Base-by-base conservation (phyloP, 1,140 invertebrate genomes). In the Diorhabda carinulata region DNA sequence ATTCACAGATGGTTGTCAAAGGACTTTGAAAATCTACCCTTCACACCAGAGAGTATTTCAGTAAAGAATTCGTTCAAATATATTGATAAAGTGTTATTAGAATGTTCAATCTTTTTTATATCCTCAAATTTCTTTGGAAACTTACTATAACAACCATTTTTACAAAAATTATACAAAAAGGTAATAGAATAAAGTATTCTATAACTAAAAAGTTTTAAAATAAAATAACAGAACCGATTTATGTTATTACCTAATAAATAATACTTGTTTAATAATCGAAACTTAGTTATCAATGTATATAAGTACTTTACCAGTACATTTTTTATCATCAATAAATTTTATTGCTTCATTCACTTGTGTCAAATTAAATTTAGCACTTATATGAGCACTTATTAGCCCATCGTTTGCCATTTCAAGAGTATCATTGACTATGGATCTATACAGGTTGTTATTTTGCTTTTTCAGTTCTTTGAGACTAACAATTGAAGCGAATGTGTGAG, bases 261-360 rank as follows among this genome's bases (percentile, higher is more conserved):
- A 63, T 44, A 25, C n/a, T 52, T 63, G n/a, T 44, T 5, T n/a
- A 56, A 66, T 57, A 57, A 57, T 42, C 40, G 5, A 5, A 64
- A 10, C 40, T 52, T 64, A 70, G 8, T 73, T 60, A 61, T 74
- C 73, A 40, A 81, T 72, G 69, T 79, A 70, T 64, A 86, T 78
- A 42, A 86, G 73, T 57, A 85, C 80, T 80, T 86, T 86, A 58
- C 84, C 84, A 40, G 83, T 83, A 66, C 83, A 82, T 74, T 82
- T 83, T 67, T 82, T 81, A 43, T 83, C 80, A 63, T 80, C 78
- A 57, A 85, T 80, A 75, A 78, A 82, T 64, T 82, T 75, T 8
- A 86, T 78, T 10, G 84, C 85, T 43, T 84, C 78, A 74, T 85
- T 84, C 4, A 84, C 77, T 61, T 86, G 75, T 40, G 82, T 78